phyloP scores from a whole-genome alignment of 1,140 invertebrate species.

The Parapsyche elsis region DNA sequence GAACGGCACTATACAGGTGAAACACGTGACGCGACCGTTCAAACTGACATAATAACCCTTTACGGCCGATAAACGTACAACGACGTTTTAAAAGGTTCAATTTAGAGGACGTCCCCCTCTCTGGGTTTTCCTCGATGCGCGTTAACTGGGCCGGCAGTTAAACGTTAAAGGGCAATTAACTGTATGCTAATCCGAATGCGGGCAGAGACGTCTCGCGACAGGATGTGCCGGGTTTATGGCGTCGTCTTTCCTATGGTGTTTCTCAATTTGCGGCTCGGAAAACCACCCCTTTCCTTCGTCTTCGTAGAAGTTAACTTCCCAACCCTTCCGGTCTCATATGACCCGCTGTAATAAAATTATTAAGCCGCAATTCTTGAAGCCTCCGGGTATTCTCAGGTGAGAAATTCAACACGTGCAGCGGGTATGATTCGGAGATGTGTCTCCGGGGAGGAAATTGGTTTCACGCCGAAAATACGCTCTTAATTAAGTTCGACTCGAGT shows the following conservation, averaged over 20 bases:
- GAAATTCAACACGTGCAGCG: constrained; percentile 13
- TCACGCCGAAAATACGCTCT: not conserved
- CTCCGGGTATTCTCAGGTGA: constrained; percentile 25
- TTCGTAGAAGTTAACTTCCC: not conserved
- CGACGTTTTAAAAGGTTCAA: constrained; percentile 45
- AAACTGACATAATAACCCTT: constrained; percentile 37
- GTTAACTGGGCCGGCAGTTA: constrained; percentile 43
- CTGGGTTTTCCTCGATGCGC: not conserved
- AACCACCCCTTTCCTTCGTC: not conserved
- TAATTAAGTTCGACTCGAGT: not conserved
- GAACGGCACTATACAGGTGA: too few relatives aligned
- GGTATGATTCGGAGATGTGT: constrained; percentile 18
- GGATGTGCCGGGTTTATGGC: constrained; percentile 28
- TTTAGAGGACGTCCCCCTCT: constrained; percentile 19
- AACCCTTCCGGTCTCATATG: constrained; percentile 30
- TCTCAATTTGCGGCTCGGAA: constrained; percentile 1
- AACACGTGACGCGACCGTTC: not conserved
- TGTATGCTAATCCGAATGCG: constrained; percentile 51
- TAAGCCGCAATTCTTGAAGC: constrained; percentile 35
- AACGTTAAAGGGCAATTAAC: constrained; percentile 53
- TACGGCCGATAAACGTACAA: constrained; percentile 39
- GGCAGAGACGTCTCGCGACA: constrained; percentile 22
- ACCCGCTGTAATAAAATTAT: constrained; percentile 47
- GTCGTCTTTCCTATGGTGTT: not conserved
- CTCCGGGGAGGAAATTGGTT: not conserved